Base-by-base conservation (phyloP, 2,113 vertebrate genomes). In the Clinocottus analis region DNA sequence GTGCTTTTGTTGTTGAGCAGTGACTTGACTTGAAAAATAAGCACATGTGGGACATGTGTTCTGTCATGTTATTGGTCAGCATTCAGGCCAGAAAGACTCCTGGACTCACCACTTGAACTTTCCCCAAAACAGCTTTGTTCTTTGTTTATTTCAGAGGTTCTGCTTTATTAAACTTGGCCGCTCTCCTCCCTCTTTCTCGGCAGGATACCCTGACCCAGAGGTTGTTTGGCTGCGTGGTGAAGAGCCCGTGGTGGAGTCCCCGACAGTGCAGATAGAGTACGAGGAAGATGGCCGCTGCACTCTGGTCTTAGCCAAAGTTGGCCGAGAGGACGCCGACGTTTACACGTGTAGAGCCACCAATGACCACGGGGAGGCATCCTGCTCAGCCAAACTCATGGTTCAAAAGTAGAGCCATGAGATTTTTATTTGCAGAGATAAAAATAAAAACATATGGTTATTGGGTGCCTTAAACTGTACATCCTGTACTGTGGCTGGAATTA, bases 151-250 rank as follows among this genome's bases (percentile, higher is more conserved):
- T 37, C 5, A 45, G 47, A 55, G 4, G 35, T 25, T 49, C 16
- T 33, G 64, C 43, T 49, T 33, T 49, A 13, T 33, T 67, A 66
- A 64, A n/a, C 14, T 19, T 27, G 63, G 1, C 0, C n/a, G 1
- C 27, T 5, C 56, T 27, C 56, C 56, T 58, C 56, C 27, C 29
- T 58, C 21, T 53, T 3, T 77, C 19, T 60, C 41, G 47, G 10
- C 81, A 96, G 96, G 95, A 37, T 95, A 94, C 77, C 95, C 95
- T 3, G 94, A 96, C 71, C 95, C 95, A 2, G 95, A 95, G 82
- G 94, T 96, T 87, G 72, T 95, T 61, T 96, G 96, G 95, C 82
- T 95, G 33, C 82, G 87, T 63, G 93, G 90, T 0, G 72, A 89
- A 4, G 83, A 91, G 49, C 92, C 93, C 4, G 29, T 95, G 58